Evolutionary conservation across 2,888 invertebrate genomes (phyloP).

Genomic region (Apamea crenata): DNA sequence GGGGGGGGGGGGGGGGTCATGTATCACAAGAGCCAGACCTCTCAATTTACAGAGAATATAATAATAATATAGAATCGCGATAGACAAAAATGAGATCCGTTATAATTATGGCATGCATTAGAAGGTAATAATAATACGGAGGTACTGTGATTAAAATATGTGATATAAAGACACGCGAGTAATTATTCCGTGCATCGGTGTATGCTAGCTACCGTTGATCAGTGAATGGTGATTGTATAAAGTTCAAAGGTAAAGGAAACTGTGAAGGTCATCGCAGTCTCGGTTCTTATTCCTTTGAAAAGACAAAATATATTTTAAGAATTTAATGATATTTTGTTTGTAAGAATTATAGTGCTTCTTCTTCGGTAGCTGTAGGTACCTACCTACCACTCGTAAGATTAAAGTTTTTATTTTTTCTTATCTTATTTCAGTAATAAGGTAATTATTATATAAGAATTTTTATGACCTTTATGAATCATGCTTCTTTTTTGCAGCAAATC

Average conservation of each 20-base stretch:
- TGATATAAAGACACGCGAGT: conserved; percentile 6
- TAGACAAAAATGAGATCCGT: too few species aligned
- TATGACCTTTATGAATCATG: background rate
- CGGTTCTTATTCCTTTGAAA: background rate
- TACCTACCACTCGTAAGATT: background rate
- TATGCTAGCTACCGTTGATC: background rate
- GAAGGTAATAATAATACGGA: too few species aligned
- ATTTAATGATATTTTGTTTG: background rate
- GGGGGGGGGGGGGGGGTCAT: too few species aligned
- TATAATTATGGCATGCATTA: too few species aligned
- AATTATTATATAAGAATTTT: background rate
- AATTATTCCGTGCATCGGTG: conserved; percentile 4
- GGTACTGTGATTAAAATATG: background rate
- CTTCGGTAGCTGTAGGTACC: background rate
- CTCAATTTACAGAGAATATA: too few species aligned
- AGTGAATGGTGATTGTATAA: conserved; percentile 2
- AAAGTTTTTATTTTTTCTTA: background rate
- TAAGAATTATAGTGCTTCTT: background rate
- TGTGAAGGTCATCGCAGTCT: background rate
- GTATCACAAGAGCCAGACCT: too few species aligned
- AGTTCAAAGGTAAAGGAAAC: conserved; percentile 11
- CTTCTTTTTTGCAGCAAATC: conserved; percentile 83
- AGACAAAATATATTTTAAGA: background rate
- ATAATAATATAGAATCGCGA: too few species aligned
- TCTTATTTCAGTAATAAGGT: background rate